Evolutionary conservation across 1,140 invertebrate species (phyloP), one percentile per base, ranked within the genome.

Genomic region (Heliothis virescens): DNA sequence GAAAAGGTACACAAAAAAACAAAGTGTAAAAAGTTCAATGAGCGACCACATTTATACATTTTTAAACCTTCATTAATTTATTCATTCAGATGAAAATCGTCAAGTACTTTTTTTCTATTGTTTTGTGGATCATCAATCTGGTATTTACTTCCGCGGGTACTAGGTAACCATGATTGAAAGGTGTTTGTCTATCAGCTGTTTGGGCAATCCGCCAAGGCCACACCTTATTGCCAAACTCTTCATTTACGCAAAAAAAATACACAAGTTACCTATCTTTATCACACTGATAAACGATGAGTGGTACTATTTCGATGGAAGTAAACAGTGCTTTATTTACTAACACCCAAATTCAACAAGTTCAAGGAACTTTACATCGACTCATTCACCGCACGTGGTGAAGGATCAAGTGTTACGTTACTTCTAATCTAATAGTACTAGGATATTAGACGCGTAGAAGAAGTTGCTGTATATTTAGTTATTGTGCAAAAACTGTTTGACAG

Each of bases 401-500:
- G 62, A 65, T 65, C 62, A 65, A 65, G 62, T 67, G 18, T 67
- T 67, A 67, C 63, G 63, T 67, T 67, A 67, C 63, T 48, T 67
- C 63, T 67, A 67, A 67, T 67, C 63, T 67, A 48, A n/a, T 47
- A 67, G 41, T 71, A 71, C 67, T 52, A 71, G 67, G 67, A 4
- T 9, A 26, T 53, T 53, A 71, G 67, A 52, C 10, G 11, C 48
- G 15, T 21, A 50, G 21, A 69, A 50, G 48, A 71, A 52, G 48
- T 53, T 52, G 15, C 7, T 16, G 13, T 16, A 65, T n/a, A 16
- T 18, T 3, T 16, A 65, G n/a, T 52, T 62, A 9, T 62, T 13
- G 11, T 29, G 9, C 15, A n/a, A 13, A 67, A 48, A 41, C 34
- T 60, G n/a, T 48, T 81, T 47, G 62, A 9, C 79, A 94, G 92